Conservation (phyloP, 1,140 invertebrate species). For the Meloidogyne chitwoodi region DNA sequence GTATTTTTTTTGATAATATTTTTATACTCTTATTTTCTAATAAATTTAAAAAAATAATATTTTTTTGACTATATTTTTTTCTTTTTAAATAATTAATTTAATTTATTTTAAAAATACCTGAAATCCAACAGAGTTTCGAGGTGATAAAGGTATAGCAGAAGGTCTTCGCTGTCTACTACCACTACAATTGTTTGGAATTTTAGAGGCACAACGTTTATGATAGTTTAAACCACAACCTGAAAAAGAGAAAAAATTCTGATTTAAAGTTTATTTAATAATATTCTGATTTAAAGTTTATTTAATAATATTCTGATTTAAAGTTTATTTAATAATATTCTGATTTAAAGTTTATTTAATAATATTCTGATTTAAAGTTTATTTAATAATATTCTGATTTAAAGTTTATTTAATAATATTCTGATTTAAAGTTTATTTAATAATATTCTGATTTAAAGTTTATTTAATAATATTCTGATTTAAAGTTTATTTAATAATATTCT, state of each 20-base stretch:
- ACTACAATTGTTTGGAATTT: constrained; percentile 93
- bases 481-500: no score
- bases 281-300: no score
- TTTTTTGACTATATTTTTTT: no score
- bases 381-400: neutral
- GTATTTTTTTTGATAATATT: no score
- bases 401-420: neutral
- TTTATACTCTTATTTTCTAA: no score
- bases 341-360: neutral
- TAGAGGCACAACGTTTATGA: constrained; percentile 95
- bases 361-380: neutral
- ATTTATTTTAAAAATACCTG: constrained; percentile 64
- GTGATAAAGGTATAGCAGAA: constrained; percentile 58
- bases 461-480: no score
- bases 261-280: constrained; percentile 60
- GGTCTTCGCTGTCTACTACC: constrained; percentile 60
- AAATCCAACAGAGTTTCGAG: constrained; percentile 52
- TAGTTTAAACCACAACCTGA: constrained; percentile 92
- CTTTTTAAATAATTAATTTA: neutral
- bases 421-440: no score
- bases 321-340: no score
- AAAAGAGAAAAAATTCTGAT: constrained; percentile 33
- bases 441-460: no score
- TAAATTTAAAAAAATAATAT: neutral
- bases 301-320: neutral